Conservation (phyloP, 2,797 vertebrate genomes). For the Rhinoraja longicauda region DNA sequence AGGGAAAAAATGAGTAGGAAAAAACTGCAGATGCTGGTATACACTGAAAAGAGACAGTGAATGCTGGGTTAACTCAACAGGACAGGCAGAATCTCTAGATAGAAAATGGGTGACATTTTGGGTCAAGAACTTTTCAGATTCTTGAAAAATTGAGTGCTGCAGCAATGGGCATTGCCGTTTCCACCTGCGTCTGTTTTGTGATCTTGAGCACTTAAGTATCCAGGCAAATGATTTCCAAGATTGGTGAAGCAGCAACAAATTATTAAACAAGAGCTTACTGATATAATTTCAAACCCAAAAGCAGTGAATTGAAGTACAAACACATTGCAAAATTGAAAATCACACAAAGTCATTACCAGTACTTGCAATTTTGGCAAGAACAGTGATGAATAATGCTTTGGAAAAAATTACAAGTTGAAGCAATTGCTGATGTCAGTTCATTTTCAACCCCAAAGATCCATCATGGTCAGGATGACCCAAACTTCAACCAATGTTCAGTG, state of each 20-base stretch:
- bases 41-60: too few relatives aligned
- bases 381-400: conserved; percentile 12
- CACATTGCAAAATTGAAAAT: not conserved
- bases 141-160: not conserved
- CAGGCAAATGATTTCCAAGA: not conserved
- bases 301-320: conserved; percentile 1
- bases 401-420: not conserved
- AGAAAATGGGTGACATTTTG: not conserved
- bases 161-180: too few relatives aligned
- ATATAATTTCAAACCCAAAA: not conserved
- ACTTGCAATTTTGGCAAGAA: conserved; percentile 19
- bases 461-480: not conserved
- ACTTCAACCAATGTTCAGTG: not conserved
- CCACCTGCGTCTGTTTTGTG: not conserved
- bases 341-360: conserved; percentile 17
- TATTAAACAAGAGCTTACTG: not conserved
- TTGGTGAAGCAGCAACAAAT: not conserved
- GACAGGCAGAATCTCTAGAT: too few relatives aligned
- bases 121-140: not conserved
- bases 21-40: too few relatives aligned
- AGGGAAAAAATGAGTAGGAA: not conserved
- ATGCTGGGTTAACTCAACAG: too few relatives aligned
- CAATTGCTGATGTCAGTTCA: conserved; percentile 20
- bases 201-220: not conserved
- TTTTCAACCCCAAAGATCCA: not conserved